phyloP scores from a whole-genome alignment of 2,113 vertebrate genomes.

The Dicaeum eximium region DNA sequence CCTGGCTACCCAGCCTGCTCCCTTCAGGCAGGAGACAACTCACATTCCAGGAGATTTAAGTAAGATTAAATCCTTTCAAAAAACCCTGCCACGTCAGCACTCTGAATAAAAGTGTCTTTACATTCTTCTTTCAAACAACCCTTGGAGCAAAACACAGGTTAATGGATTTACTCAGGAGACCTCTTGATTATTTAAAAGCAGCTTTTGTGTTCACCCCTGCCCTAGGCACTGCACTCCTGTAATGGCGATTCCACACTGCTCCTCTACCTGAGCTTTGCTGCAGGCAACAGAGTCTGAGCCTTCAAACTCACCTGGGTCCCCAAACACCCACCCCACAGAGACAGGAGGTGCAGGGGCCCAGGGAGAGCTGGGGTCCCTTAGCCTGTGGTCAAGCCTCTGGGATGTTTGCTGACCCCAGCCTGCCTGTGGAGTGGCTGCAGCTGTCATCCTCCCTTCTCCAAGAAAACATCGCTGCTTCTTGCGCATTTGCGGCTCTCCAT shows the following conservation, averaged over 20 bases:
- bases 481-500: neutral
- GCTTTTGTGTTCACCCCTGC: neutral
- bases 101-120: neutral
- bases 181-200: neutral
- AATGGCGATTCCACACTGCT: neutral
- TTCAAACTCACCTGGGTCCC: neutral
- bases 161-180: neutral
- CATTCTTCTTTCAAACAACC: neutral
- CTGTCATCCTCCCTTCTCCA: neutral
- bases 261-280: neutral
- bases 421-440: neutral
- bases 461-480: rapidly evolving
- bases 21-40: neutral
- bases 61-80: neutral
- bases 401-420: neutral
- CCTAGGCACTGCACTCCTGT: neutral
- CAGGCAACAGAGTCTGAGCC: neutral
- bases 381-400: neutral
- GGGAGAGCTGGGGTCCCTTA: neutral
- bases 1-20: neutral
- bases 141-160: neutral
- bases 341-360: rapidly evolving
- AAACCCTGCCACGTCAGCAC: neutral
- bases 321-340: neutral
- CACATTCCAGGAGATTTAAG: neutral